Evolutionary conservation across 2,888 invertebrate species (phyloP).

Genomic region (Pegoplata infirma): DNA sequence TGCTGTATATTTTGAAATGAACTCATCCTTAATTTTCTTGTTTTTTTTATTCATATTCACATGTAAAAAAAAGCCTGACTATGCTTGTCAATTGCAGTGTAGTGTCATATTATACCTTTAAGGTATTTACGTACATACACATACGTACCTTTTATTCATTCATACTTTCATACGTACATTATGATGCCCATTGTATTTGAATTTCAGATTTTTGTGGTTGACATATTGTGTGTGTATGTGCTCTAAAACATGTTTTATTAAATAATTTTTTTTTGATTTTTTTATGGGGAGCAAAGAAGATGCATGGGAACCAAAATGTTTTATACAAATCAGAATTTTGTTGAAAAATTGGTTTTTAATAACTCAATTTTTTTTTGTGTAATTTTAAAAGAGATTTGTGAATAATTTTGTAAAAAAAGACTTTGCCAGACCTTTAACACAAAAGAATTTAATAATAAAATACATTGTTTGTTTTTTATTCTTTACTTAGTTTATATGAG

Average conservation of each 20-base stretch:
- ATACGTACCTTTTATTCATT: not conserved
- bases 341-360: not conserved
- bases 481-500: too few species aligned
- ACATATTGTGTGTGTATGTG: slow-evolving; percentile 3
- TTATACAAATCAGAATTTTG: not conserved
- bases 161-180: slow-evolving; percentile 4
- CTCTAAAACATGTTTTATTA: slow-evolving; percentile 47
- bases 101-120: slow-evolving; percentile 28
- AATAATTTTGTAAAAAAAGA: too few species aligned
- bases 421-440: too few species aligned
- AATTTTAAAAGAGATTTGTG: too few species aligned
- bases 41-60: slow-evolving; percentile 18
- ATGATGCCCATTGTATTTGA: slow-evolving; percentile 23
- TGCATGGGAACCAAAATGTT: slow-evolving; percentile 40
- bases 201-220: slow-evolving; percentile 45
- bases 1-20: slow-evolving; percentile 39
- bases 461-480: too few species aligned
- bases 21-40: slow-evolving; percentile 15
- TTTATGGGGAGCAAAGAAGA: not conserved
- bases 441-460: too few species aligned
- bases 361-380: not conserved
- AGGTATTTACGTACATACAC: slow-evolving; percentile 33
- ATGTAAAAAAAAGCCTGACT: slow-evolving; percentile 33
- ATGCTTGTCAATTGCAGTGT: slow-evolving; percentile 50
- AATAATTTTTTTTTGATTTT: slow-evolving; percentile 13